These are phyloP conservation scores for Octomys mimax DNA, from an alignment of 2,797 vertebrate species.

Conservation along the genomic window DNA sequence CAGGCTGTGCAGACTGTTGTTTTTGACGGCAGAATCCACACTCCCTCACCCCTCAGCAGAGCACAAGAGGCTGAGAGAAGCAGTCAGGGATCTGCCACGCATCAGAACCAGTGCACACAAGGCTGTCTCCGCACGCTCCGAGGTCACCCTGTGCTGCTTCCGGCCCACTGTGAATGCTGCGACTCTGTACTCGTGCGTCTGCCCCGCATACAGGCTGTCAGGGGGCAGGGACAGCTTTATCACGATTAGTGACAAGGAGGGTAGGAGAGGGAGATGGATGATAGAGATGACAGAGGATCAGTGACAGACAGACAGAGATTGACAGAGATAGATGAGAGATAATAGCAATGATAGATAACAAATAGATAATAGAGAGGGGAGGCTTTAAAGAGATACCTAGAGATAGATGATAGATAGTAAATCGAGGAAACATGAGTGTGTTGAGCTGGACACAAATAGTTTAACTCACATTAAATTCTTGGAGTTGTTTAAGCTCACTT, in stretches of 20 bases:
- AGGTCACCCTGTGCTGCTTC: neutral
- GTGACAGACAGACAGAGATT: no score
- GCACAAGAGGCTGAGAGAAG: neutral
- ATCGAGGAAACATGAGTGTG: neutral
- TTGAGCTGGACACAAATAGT: neutral
- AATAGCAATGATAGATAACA: no score
- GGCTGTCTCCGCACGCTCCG: no score
- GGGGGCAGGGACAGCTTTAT: neutral
- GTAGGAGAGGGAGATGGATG: neutral
- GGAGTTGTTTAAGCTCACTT: constrained; percentile 36
- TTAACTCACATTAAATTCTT: constrained; percentile 40
- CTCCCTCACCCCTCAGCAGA: neutral
- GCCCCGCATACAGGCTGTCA: neutral
- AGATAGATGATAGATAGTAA: neutral
- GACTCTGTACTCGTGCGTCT: neutral
- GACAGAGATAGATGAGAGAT: no score
- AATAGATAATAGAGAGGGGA: no score
- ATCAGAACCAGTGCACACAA: neutral
- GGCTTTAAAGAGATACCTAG: no score
- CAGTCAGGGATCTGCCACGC: neutral
- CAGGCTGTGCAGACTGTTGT: neutral
- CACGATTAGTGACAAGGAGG: neutral
- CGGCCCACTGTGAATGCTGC: neutral
- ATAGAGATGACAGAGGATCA: neutral
- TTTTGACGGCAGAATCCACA: neutral